Evolutionary conservation across 2,113 vertebrate species (phyloP).

Genomic region (Etheostoma spectabile): DNA sequence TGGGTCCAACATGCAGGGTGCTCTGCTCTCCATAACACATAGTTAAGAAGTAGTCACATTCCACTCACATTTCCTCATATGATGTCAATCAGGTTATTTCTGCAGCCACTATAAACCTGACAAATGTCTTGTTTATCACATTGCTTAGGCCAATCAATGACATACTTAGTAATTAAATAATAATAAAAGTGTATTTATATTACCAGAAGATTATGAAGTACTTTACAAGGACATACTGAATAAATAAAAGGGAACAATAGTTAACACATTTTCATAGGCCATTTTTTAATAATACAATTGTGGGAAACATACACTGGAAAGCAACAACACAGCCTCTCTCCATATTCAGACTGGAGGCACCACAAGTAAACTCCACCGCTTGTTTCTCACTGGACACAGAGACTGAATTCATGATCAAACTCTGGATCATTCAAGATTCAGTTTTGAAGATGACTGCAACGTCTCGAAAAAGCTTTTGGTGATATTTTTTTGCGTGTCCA

Average conservation of each 20-base stretch:
- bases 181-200: not conserved
- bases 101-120: conserved; percentile 24
- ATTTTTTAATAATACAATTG: conserved; percentile 19
- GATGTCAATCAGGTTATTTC: conserved; percentile 31
- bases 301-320: not conserved
- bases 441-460: conserved; percentile 44
- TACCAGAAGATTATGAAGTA: conserved; percentile 20
- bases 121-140: not conserved
- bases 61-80: conserved; percentile 17
- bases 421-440: conserved; percentile 27
- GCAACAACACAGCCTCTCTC: conserved; percentile 14
- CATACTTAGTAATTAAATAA: not conserved
- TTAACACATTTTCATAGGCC: not conserved
- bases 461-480: conserved; percentile 48
- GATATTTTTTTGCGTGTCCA: conserved; percentile 54
- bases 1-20: conserved; percentile 39
- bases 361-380: conserved; percentile 37
- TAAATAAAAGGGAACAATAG: conserved; percentile 1
- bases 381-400: conserved; percentile 56
- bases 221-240: not conserved
- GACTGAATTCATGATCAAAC: conserved; percentile 55
- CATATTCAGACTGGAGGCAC: conserved; percentile 19
- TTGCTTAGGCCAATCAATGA: conserved; percentile 1
- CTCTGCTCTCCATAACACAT: conserved; percentile 44
- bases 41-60: conserved; percentile 17